Evolutionary conservation across 1,140 invertebrate species (phyloP), one percentile per base, ranked within the genome.

Genomic region (Drosophila nigrodunni): DNA sequence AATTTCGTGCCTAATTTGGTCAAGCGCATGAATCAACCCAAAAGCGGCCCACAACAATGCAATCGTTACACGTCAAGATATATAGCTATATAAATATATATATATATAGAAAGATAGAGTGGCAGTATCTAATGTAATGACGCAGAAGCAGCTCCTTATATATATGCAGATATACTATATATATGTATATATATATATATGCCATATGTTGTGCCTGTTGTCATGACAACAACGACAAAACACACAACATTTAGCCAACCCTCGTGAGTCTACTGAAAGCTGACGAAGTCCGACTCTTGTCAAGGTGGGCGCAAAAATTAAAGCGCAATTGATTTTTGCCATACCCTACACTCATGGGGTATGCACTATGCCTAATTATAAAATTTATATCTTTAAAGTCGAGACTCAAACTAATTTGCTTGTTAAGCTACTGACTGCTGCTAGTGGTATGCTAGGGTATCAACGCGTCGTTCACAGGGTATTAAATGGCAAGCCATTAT

Each of bases 1-100:
- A 82, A 82, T 82, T 86, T 86, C 79, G 78, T 72, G 83, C 82
- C 82, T 57, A 87, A 86, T 86, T 86, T 82, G 82, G 82, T 73
- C 82, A 79, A 69, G 67, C 35, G 50, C 50, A 57, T 86, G 78
- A 86, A 81, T 85, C 78, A 71, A 50, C 58, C 57, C 43, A 30
- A 44, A 57, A 61, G 65, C 76, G 65, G 66, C 78, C 82, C 69
- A 85, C 47, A 68, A 52, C 66, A 75, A 60, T 82, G 82, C 82
- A 82, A 77, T 76, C 67, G 7, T 37, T 55, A 64, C 70, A 70
- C 47, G 74, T 7, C 15, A 35, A 73, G 64, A 57, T 62, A 58
- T 49, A 46, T 58, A 55, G 34, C 58, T 55, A 58, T 66, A n/a
- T 47, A 57, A 3, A n/a, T 57, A 30, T 25, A 11, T 21, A 43